Base-by-base conservation (phyloP, 1,140 invertebrate genomes). In the Tetramorium simillimum region DNA sequence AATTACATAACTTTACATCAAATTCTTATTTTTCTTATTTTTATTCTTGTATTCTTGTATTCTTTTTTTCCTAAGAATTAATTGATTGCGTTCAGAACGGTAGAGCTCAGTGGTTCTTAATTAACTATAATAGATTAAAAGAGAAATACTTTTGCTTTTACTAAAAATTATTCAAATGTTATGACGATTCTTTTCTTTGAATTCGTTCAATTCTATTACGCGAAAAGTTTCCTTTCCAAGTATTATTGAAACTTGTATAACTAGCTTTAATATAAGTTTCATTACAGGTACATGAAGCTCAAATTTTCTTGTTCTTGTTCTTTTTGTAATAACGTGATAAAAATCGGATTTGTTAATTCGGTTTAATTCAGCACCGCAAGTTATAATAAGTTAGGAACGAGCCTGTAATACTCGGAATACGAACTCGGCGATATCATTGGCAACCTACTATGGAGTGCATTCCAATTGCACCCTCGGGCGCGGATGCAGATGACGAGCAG, bases 391-490 rank as follows among this genome's bases (percentile, higher is more conserved):
- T 56, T 46, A 81, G 37, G 43, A 21, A 67, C 53, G 18, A 53
- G 65, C 33, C 37, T 63, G 49, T 65, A 69, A 60, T 63, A 75
- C 49, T 37, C 2, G 18, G 10, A 18, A 85, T 87, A 77, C 51
- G 37, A 37, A 49, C 43, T n/a, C 51, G 60, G 85, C 60, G 78
- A 81, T 73, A 88, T 80, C 77, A 86, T 88, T 86, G 85, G 58
- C 69, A 73, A 37, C 72, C 78, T 75, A 63, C 62, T 81, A 87
- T 89, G 46, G 46, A 67, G 72, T 10, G 86, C 78, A 87, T 72
- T 51, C 78, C 80, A 87, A n/a, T n/a, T 85, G 86, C 65, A 73
- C 65, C 88, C 88, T 87, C 78, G 21, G 86, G 88, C 86, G 63
- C 88, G 88, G 72, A 87, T 89, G 63, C 70, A 28, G 63, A 89